Evolutionary conservation across 2,888 invertebrate species (phyloP).

Genomic region (Lacanobia oleracea): DNA sequence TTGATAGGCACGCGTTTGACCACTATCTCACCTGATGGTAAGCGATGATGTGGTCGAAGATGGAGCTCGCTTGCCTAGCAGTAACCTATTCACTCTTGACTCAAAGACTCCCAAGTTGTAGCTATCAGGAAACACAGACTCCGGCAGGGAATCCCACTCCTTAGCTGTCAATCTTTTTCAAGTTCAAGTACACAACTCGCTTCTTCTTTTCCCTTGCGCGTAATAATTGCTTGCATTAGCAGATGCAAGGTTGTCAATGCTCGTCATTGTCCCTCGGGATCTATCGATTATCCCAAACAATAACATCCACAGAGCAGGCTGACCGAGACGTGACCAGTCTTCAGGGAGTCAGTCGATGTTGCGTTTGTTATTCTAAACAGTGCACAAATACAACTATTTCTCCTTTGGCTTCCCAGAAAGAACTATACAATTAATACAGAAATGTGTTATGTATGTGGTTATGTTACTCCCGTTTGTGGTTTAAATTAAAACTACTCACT

Average conservation of each 20-base stretch:
- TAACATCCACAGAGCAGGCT: conserved; percentile 51
- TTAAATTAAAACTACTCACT: conserved; percentile 43
- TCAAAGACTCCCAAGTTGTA: too few species aligned
- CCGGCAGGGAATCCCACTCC: too few species aligned
- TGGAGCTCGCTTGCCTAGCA: too few species aligned
- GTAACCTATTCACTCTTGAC: too few species aligned
- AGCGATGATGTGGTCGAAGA: too few species aligned
- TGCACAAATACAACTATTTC: conserved; percentile 72
- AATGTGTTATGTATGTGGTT: conserved; percentile 31
- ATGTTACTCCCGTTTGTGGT: conserved; percentile 39
- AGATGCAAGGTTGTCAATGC: conserved; percentile 82
- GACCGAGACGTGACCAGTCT: conserved; percentile 68
- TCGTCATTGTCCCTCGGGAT: conserved; percentile 76
- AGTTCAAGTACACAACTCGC: conserved; percentile 27
- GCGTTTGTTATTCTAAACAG: conserved; percentile 81
- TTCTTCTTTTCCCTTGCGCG: conserved; percentile 31
- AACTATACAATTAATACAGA: conserved; percentile 51
- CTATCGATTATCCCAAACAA: conserved; percentile 77
- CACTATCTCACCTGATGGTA: too few species aligned
- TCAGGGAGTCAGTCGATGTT: conserved; percentile 63
- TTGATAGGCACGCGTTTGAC: too few species aligned
- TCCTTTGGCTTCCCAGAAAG: conserved; percentile 64
- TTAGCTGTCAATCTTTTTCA: too few species aligned
- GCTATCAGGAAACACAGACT: too few species aligned
- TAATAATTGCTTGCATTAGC: conserved; percentile 80